These are phyloP conservation scores for Cyphomyrus discorhynchus DNA, from an alignment of 2,113 vertebrate genomes.

Conservation along the genomic window DNA sequence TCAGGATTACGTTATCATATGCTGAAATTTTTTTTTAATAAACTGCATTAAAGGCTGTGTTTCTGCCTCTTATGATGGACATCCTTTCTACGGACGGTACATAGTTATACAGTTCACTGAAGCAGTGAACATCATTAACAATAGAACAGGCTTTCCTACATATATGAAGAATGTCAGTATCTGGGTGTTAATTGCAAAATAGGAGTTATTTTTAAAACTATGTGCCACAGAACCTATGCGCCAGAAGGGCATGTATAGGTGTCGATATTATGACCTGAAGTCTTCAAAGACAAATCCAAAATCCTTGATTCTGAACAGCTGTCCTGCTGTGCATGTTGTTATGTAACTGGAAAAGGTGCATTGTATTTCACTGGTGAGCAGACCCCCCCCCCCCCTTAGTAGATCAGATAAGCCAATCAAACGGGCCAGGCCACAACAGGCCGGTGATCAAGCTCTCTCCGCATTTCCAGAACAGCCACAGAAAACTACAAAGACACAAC, in stretches of 20 bases:
- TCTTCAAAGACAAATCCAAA: background rate
- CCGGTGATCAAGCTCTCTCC: background rate
- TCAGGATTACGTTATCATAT: background rate
- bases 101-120: background rate
- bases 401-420: background rate
- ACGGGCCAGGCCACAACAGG: background rate
- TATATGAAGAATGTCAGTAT: background rate
- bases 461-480: background rate
- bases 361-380: background rate
- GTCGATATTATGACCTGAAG: background rate
- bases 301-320: background rate
- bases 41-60: background rate
- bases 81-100: background rate
- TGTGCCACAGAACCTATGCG: background rate
- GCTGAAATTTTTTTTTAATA: background rate
- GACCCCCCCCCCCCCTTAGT: background rate
- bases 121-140: background rate
- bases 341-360: background rate
- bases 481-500: background rate
- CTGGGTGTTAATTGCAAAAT: background rate
- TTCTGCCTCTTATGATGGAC: background rate
- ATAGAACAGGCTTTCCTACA: background rate
- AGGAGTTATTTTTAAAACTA: background rate
- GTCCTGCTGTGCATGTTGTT: background rate
- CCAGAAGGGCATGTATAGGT: background rate